Percentiles rank a stretch among this genome's conserved stretches.
Evolutionary conservation across 2,888 invertebrate genomes (phyloP).

Genomic region (Calliscelio sp.): DNA sequence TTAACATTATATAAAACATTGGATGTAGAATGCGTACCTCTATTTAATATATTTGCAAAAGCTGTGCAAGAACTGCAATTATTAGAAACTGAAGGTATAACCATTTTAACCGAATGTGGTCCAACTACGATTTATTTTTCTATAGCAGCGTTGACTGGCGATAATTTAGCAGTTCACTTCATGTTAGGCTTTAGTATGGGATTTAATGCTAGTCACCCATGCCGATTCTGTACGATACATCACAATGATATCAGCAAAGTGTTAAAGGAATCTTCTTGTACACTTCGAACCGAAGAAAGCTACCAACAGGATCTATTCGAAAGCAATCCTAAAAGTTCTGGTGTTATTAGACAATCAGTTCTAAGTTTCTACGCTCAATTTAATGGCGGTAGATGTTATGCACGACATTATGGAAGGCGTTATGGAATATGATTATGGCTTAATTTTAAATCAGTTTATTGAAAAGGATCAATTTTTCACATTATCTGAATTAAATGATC

Average conservation of each 20-base stretch:
- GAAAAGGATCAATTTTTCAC: slow-evolving; percentile 1
- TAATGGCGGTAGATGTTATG: slow-evolving; percentile 48
- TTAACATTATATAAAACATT: slow-evolving; percentile 30
- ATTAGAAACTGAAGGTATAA: too few relatives aligned
- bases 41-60: slow-evolving; percentile 25
- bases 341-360: slow-evolving; percentile 37
- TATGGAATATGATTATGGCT: slow-evolving; percentile 26
- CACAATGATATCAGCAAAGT: slow-evolving; percentile 24
- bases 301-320: slow-evolving; percentile 41
- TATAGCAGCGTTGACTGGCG: slow-evolving; percentile 39
- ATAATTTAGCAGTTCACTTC: slow-evolving; percentile 44
- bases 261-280: slow-evolving; percentile 40
- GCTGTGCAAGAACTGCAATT: slow-evolving; percentile 21
- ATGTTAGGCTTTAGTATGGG: slow-evolving; percentile 48
- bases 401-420: slow-evolving; percentile 44
- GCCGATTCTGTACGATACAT: slow-evolving; percentile 45
- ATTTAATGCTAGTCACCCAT: slow-evolving; percentile 37
- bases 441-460: slow-evolving; percentile 24
- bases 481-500: background rate
- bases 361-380: slow-evolving; percentile 30
- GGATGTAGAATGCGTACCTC: slow-evolving; percentile 29
- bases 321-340: slow-evolving; percentile 31
- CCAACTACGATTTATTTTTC: too few relatives aligned
- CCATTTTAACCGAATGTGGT: too few relatives aligned
- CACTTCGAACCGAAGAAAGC: slow-evolving; percentile 33